Evolutionary conservation across 2,888 invertebrate genomes (phyloP).

Genomic region (Lepidochrysops patricia): DNA sequence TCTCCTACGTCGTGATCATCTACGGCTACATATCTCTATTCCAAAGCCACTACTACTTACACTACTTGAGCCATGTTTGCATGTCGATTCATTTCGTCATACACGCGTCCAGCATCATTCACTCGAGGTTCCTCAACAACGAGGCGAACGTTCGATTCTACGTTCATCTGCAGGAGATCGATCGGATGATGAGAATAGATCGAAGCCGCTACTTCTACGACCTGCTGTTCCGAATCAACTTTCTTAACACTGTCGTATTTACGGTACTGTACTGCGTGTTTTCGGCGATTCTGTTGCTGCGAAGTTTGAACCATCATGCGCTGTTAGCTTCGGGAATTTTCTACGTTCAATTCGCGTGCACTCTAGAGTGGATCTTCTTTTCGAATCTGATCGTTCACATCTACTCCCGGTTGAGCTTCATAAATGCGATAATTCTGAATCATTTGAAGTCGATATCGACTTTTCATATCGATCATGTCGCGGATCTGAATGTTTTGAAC

Average conservation of each 20-base stretch:
- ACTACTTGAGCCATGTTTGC: not conserved
- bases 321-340: conserved; percentile 13
- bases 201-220: not conserved
- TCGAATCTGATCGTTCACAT: conserved; percentile 40
- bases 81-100: not conserved
- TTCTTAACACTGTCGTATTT: not conserved
- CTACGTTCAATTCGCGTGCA: conserved; percentile 30
- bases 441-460: conserved; percentile 28
- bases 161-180: conserved; percentile 5
- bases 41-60: not conserved
- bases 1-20: not conserved
- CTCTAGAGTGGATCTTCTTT: conserved; percentile 37
- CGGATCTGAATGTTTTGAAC: conserved; percentile 22
- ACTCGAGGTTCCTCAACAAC: not conserved
- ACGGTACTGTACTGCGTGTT: not conserved
- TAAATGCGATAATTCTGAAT: conserved; percentile 44
- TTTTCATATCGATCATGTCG: conserved; percentile 2
- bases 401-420: conserved; percentile 34
- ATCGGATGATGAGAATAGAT: conserved; percentile 7
- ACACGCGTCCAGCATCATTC: not conserved
- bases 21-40: not conserved
- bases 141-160: not conserved
- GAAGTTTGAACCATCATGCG: not conserved
- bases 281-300: not conserved
- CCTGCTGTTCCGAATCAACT: not conserved